Evolutionary conservation across 2,888 invertebrate species (phyloP).

Genomic region (Noctua fimbriata): DNA sequence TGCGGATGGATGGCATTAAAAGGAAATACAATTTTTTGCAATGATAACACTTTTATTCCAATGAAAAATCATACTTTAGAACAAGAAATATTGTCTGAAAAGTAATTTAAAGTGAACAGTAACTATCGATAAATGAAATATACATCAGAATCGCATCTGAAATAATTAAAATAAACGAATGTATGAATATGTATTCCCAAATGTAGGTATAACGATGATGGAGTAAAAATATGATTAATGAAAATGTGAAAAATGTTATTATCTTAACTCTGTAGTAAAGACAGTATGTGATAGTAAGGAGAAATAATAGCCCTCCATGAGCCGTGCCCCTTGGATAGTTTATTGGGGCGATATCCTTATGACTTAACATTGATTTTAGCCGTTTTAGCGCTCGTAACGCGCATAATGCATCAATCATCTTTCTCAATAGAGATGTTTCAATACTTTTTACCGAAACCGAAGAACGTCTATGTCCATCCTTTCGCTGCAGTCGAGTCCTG

Average conservation of each 20-base stretch:
- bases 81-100: slow-evolving; percentile 57
- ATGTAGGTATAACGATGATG: slow-evolving; percentile 46
- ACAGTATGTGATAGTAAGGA: slow-evolving; percentile 50
- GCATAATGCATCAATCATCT: slow-evolving; percentile 60
- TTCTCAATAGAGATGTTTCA: slow-evolving; percentile 70
- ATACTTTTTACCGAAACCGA: slow-evolving; percentile 71
- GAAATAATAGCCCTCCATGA: slow-evolving; percentile 54
- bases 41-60: slow-evolving; percentile 69
- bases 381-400: slow-evolving; percentile 47
- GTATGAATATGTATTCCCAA: slow-evolving; percentile 53
- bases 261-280: slow-evolving; percentile 61
- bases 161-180: slow-evolving; percentile 53
- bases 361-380: slow-evolving; percentile 53
- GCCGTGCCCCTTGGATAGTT: slow-evolving; percentile 49
- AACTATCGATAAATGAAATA: slow-evolving; percentile 59
- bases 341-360: slow-evolving; percentile 54
- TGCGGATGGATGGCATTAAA: slow-evolving; percentile 41
- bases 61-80: slow-evolving; percentile 64
- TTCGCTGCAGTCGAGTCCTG: slow-evolving; percentile 79
- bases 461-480: slow-evolving; percentile 71
- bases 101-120: slow-evolving; percentile 56
- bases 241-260: slow-evolving; percentile 65
- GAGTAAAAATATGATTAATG: slow-evolving; percentile 57
- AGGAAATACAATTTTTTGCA: slow-evolving; percentile 56
- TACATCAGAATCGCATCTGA: slow-evolving; percentile 40